Evolutionary conservation across 2,797 vertebrate genomes (phyloP).

Genomic region (Chromis chromis): DNA sequence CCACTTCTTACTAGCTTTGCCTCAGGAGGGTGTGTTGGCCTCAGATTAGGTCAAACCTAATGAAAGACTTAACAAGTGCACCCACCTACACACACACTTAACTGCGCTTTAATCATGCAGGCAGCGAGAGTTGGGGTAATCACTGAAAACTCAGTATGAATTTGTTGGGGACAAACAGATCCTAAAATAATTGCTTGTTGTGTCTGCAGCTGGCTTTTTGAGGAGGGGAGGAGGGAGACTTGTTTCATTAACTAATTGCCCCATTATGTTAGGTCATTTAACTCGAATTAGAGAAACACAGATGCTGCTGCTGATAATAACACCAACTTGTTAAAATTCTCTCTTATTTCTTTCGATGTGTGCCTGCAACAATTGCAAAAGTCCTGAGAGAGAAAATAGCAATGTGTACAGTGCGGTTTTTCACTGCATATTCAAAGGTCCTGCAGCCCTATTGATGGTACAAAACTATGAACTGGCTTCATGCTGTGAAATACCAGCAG

Average conservation of each 20-base stretch:
- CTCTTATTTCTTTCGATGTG: slow-evolving; percentile 14
- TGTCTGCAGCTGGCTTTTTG: slow-evolving; percentile 52
- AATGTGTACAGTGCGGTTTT: neutral
- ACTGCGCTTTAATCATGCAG: slow-evolving; percentile 49
- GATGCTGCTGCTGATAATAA: slow-evolving; percentile 67
- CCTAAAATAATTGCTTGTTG: slow-evolving; percentile 48
- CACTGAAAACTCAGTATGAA: slow-evolving; percentile 39
- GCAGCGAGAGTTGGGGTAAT: slow-evolving; percentile 15
- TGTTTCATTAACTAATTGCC: slow-evolving; percentile 72
- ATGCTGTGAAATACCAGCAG: slow-evolving; percentile 1
- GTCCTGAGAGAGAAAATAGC: neutral
- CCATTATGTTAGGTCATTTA: slow-evolving; percentile 73
- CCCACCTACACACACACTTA: slow-evolving; percentile 21
- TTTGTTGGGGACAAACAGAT: slow-evolving; percentile 40
- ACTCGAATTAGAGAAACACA: slow-evolving; percentile 71
- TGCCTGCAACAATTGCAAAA: neutral
- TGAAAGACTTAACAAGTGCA: slow-evolving; percentile 57
- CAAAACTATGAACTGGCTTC: slow-evolving; percentile 3
- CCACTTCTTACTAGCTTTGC: slow-evolving; percentile 68
- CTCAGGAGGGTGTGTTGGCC: slow-evolving; percentile 57
- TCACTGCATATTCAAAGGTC: neutral
- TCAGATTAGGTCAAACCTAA: slow-evolving; percentile 74
- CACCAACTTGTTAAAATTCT: slow-evolving; percentile 57
- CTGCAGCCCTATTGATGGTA: slow-evolving; percentile 1
- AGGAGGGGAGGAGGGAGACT: slow-evolving; percentile 3